A percentile compares a stretch with the other conserved stretches of the same genome.
Evolutionary conservation across 2,888 invertebrate species (phyloP).

Genomic region (Nineta flava): DNA sequence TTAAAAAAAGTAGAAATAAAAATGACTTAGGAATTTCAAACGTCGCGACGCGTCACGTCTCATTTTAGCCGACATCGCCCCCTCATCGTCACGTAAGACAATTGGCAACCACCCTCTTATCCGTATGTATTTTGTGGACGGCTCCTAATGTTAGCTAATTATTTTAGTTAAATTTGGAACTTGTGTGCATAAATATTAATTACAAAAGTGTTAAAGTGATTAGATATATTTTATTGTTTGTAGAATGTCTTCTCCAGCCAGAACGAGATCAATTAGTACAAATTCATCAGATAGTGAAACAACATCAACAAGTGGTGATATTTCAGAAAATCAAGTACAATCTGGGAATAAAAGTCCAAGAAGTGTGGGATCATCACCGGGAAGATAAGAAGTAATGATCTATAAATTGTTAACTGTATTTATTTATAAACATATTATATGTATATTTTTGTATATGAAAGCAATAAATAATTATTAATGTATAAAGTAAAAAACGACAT

Average conservation of each 20-base stretch:
- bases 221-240: slow-evolving; percentile 18
- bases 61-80: no score
- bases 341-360: slow-evolving; percentile 15
- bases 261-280: slow-evolving; percentile 5
- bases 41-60: no score
- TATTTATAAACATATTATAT: background rate
- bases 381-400: background rate
- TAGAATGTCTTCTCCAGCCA: slow-evolving; percentile 11
- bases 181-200: no score
- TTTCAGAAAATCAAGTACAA: slow-evolving; percentile 23
- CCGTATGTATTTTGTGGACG: no score
- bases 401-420: no score
- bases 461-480: background rate
- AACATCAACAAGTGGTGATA: slow-evolving; percentile 26
- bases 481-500: background rate
- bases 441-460: slow-evolving; percentile 1
- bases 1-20: no score
- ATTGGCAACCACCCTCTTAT: no score
- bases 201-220: no score
- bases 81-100: no score
- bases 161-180: no score
- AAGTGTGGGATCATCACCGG: slow-evolving; percentile 3
- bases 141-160: no score
- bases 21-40: no score
- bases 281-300: slow-evolving; percentile 10